These are phyloP conservation scores for Meta bourneti DNA, from an alignment of 2,888 invertebrate genomes.

Conservation along the genomic window DNA sequence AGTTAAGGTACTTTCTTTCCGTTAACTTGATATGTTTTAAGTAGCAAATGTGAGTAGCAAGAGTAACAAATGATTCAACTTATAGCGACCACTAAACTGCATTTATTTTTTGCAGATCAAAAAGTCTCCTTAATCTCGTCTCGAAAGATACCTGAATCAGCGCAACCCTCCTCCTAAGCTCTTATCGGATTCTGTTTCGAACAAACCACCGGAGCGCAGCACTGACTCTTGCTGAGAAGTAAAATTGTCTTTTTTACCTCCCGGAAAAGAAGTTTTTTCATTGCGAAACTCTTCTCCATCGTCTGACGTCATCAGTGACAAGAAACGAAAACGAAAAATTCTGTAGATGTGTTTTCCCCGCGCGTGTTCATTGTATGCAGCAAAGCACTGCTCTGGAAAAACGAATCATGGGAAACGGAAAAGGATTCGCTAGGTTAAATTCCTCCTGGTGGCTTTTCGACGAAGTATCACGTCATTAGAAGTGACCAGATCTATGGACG, in stretches of 20 bases:
- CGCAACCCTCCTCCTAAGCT: background rate
- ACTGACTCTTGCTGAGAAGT: conserved; percentile 9
- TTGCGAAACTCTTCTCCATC: background rate
- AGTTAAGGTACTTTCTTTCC: no score
- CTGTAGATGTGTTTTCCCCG: conserved; percentile 25
- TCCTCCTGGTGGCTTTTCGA: no score
- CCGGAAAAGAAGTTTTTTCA: background rate
- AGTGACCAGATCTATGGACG: no score
- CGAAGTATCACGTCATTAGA: no score
- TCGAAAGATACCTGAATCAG: background rate
- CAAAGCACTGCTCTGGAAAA: background rate
- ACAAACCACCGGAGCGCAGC: conserved; percentile 2
- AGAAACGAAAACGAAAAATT: background rate
- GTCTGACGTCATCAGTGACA: conserved; percentile 6
- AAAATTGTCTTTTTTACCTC: background rate
- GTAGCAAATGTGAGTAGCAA: no score
- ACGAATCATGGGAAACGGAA: no score
- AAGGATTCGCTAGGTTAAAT: no score
- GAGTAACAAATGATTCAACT: no score
- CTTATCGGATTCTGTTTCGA: conserved; percentile 12
- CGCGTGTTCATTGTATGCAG: background rate
- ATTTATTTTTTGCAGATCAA: background rate
- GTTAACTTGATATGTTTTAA: no score
- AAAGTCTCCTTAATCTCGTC: background rate
- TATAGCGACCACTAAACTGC: background rate